Conservation (phyloP, 2,797 vertebrate species). For the Lepus oiostolus region DNA sequence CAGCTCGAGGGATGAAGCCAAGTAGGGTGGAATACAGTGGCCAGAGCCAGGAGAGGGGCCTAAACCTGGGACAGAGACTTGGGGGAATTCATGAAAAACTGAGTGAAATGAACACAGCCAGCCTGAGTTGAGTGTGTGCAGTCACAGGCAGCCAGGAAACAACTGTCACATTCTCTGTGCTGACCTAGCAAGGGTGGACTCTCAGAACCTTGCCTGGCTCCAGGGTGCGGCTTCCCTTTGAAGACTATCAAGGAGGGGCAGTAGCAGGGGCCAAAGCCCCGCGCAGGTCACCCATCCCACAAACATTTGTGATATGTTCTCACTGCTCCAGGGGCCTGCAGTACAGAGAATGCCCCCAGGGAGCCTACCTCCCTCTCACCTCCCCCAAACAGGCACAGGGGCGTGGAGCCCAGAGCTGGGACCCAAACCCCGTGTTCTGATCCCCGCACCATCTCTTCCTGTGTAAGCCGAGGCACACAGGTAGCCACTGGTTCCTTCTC, state of each 20-base stretch:
- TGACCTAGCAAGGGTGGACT: background rate
- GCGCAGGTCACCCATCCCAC: background rate
- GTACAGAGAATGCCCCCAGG: background rate
- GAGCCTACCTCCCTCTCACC: background rate
- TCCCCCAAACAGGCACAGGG: background rate
- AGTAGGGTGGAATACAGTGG: background rate
- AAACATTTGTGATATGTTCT: background rate
- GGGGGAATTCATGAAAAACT: constrained; percentile 10
- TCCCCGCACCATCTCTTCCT: background rate
- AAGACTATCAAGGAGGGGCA: background rate
- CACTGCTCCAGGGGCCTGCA: background rate
- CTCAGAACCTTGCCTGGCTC: background rate
- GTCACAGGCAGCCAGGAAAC: background rate
- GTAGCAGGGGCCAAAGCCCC: background rate
- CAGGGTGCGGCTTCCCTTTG: background rate
- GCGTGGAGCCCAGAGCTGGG: background rate
- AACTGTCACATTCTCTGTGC: background rate
- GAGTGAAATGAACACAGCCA: background rate
- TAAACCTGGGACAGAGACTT: background rate
- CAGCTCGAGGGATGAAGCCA: background rate
- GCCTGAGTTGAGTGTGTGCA: background rate
- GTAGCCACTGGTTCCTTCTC: background rate
- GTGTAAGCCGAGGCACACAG: background rate
- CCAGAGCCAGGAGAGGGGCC: background rate
- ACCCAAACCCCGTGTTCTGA: background rate